Evolutionary conservation across 2,113 vertebrate species (phyloP).

Genomic region (Eclectus roratus): DNA sequence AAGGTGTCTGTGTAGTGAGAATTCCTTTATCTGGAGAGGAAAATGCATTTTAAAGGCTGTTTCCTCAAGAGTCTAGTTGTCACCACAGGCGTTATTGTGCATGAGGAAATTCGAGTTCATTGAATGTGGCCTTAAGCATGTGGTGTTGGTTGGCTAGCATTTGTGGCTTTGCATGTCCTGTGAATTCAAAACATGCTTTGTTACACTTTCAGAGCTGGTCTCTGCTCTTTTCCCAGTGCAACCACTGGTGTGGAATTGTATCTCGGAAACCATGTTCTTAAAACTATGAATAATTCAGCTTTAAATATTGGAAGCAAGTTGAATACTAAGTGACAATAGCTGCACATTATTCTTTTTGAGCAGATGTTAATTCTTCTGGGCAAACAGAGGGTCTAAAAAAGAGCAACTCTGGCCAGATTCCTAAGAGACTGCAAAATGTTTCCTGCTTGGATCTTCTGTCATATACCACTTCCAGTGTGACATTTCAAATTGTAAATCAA

Average conservation of each 20-base stretch:
- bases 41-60: neutral
- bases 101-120: neutral
- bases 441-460: neutral
- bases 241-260: neutral
- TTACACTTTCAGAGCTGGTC: neutral
- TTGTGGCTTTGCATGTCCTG: conserved; percentile 13
- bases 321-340: neutral
- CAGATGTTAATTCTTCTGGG: neutral
- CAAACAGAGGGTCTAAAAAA: neutral
- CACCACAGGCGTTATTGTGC: neutral
- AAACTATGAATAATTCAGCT: neutral
- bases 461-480: neutral
- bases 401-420: neutral
- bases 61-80: neutral
- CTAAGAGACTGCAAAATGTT: neutral
- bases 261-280: neutral
- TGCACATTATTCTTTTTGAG: neutral
- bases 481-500: conserved; percentile 14
- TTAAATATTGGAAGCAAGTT: neutral
- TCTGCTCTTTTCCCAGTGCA: neutral
- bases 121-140: neutral
- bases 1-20: neutral
- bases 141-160: neutral
- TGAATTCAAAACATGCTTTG: neutral
- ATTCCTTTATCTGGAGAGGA: neutral